Evolutionary conservation across 2,797 vertebrate species (phyloP), one percentile per base, ranked within the genome.

Genomic region (Eupleurogrammus muticus): DNA sequence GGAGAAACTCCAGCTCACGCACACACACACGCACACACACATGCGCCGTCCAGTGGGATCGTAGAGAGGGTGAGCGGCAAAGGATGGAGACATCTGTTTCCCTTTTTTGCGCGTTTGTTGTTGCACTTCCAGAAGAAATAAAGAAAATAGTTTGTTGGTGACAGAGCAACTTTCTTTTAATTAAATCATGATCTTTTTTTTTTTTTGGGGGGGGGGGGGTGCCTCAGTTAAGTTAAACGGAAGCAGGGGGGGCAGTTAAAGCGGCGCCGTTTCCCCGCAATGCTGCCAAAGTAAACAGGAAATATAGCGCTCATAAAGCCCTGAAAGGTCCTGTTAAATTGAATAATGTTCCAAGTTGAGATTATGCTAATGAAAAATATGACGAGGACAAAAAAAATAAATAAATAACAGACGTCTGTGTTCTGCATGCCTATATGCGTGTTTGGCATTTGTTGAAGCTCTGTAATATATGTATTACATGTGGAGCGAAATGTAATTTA

Each of bases 81-180:
- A 20, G 32, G 58, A 79, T 76, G 1, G 42, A 74, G 71, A 70
- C 84, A 87, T 84, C 86, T 82, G 75, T 65, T 81, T 70, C 64
- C 40, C 16, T 34, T 70, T 73, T 71, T 58, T 53, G 54, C 64
- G 62, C 19, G 20, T 73, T 55, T 65, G 66, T 40, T 54, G 66
- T 40, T 54, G 65, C 60, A 63, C 63, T 75, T 88, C 46, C 73
- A 70, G 47, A 42, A 66, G 70, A 83, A 72, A 84, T 81, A 74
- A 81, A 79, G 72, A 47, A n/a, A n/a, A 80, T 85, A 86, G 85
- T 85, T 89, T 90, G 70, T 54, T 90, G 70, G 51, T 49, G 36
- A 56, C 32, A 2, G 49, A 58, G 53, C 19, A 84, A 86, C 73
- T 82, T 89, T 75, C 69, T 56, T 67, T 52, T 36, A 65, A 83